Percentiles rank a stretch among this genome's conserved stretches.
phyloP scores from a whole-genome alignment of 2,888 invertebrate genomes.

The Fragum whitleyi region DNA sequence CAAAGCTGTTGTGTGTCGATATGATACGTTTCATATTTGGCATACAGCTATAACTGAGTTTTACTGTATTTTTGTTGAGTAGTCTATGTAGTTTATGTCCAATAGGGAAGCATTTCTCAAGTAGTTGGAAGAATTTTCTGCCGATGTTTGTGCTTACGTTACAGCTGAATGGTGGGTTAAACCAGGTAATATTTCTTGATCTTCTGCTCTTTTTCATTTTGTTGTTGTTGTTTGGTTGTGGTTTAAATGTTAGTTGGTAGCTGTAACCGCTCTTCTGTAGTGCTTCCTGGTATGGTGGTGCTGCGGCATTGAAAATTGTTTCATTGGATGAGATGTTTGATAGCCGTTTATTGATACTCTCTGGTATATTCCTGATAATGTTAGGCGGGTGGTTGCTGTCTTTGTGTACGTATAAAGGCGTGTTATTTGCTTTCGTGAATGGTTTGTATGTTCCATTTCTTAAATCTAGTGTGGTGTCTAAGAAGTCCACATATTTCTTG shows the following conservation, averaged over 20 bases:
- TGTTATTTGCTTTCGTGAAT: neutral
- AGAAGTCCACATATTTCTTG: slow-evolving; percentile 2
- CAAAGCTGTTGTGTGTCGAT: neutral
- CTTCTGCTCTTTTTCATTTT: neutral
- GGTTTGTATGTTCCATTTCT: neutral
- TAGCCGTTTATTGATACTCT: slow-evolving; percentile 4
- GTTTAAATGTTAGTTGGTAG: slow-evolving; percentile 8
- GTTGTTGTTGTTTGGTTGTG: neutral
- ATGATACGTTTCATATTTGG: neutral
- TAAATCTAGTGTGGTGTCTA: neutral
- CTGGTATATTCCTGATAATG: neutral
- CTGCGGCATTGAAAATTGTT: slow-evolving; percentile 3
- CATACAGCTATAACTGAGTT: neutral
- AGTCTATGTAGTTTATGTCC: neutral
- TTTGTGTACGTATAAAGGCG: slow-evolving; percentile 1
- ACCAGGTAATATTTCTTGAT: neutral
- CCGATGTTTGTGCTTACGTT: neutral
- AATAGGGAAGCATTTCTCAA: slow-evolving; percentile 1
- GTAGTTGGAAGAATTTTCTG: slow-evolving; percentile 4
- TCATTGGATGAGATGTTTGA: slow-evolving; percentile 8
- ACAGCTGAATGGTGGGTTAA: neutral
- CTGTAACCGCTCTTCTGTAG: neutral
- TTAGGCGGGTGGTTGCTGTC: slow-evolving; percentile 6
- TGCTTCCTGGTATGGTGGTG: slow-evolving; percentile 5
- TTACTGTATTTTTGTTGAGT: slow-evolving; percentile 1